Conservation (phyloP, 2,888 invertebrate species). For the Helicoverpa assulta region DNA sequence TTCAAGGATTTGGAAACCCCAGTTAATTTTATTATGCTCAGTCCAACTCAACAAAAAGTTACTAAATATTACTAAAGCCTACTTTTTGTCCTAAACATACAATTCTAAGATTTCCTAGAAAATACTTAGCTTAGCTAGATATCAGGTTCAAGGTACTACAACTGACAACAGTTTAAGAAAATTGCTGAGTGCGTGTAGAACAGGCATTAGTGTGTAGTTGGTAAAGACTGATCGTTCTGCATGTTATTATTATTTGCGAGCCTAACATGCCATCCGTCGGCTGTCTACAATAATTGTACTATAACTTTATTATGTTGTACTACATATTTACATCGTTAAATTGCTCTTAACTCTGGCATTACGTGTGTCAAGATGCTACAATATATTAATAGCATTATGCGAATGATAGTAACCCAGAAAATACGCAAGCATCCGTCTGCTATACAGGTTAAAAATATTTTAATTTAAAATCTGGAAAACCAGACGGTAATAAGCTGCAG, state of each 20-base stretch:
- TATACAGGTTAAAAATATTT: too few species aligned
- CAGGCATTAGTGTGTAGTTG: conserved; percentile 26
- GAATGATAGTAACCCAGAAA: too few species aligned
- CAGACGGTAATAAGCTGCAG: neutral
- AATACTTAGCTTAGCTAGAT: neutral
- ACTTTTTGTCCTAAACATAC: neutral
- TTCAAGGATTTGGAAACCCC: too few species aligned
- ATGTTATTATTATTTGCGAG: conserved; percentile 43
- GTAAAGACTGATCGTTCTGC: conserved; percentile 25
- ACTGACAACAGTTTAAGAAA: conserved; percentile 34
- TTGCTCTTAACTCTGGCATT: neutral
- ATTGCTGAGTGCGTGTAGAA: conserved; percentile 31
- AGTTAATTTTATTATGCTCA: conserved; percentile 3
- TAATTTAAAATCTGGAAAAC: too few species aligned
- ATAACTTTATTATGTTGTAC: conserved; percentile 9
- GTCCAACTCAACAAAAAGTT: neutral
- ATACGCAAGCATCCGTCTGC: too few species aligned
- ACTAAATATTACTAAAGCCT: neutral
- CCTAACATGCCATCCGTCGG: neutral
- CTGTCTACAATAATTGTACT: conserved; percentile 6
- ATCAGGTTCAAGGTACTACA: conserved; percentile 7
- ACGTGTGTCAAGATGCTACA: neutral
- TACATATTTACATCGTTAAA: neutral
- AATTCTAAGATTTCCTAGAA: neutral
- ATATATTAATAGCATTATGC: too few species aligned